Evolutionary conservation across 2,113 vertebrate species (phyloP), one percentile per base, ranked within the genome.

Genomic region (Platysteira castanea): DNA sequence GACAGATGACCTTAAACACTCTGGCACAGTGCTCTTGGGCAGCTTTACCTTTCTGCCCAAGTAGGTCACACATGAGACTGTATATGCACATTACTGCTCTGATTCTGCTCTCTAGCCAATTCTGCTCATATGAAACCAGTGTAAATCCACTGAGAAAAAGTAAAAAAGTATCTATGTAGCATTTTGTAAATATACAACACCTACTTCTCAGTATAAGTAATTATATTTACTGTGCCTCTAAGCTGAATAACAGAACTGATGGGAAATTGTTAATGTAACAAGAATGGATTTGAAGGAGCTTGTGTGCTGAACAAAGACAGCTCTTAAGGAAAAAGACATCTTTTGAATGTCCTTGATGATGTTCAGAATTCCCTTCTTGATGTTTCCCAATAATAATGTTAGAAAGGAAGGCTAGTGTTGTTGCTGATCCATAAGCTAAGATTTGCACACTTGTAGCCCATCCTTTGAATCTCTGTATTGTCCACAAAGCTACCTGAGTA

Each of bases 381-480:
- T 78, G 52, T 81, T 94, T 94, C 83, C 90, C 92, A 42, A 35
- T 87, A 95, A 90, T 80, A 93, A 90, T 80, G 79, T 75, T 94
- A 61, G 41, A 87, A 93, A 93, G 96, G 79, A 76, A 87, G 56
- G 80, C 52, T 73, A 28, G 71, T 67, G 50, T 92, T 84, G 67
- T 93, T 5, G n/a, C 84, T 92, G 78, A 93, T 93, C 89, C 70
- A 37, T 94, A 96, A 96, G 93, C 93, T 96, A 90, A 85, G 78
- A 69, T 97, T 95, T 96, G 92, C 95, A 97, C 96, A 94, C 83
- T 92, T 65, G 78, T 49, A 95, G 95, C 90, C 94, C 94, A 78
- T 84, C 77, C 77, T 87, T 76, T 7, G n/a, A 94, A 90, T 65
- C 57, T 82, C 80, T 71, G 49, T 26, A 4, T 91, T 69, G 35